Evolutionary conservation across 2,888 invertebrate species (phyloP), one percentile per base, ranked within the genome.

Genomic region (Pheosia gnoma): DNA sequence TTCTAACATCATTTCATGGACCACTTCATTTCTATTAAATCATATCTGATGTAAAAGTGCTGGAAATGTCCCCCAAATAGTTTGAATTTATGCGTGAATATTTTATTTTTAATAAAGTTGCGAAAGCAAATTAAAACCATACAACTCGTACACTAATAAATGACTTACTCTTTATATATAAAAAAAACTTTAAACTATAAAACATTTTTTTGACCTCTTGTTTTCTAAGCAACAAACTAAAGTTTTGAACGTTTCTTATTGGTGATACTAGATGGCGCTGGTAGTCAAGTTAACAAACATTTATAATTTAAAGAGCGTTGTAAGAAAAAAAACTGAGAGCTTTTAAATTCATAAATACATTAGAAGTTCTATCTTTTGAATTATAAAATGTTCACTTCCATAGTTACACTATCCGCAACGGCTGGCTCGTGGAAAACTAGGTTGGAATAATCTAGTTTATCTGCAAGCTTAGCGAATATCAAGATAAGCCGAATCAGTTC

Each of bases 1-100:
- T 84, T 83, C 83, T 86, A 86, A 84, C 77, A 86, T 85, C 78
- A 87, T 87, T 87, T 85, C 83, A 85, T 75, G 84, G 79, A 65
- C 74, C 80, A 83, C 75, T 83, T 78, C 77, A 75, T 80, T 79
- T 77, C 78, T 73, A 79, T 77, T 81, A 80, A 76, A 81, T 80
- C 74, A 78, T 73, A 77, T 68, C 62, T 66, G 58, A 56, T 37
- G 53, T 68, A 75, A 54, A 60, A 10, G 6, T 49, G 57, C 77
- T 84, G 57, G 81, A 85, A 36, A 78, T 5, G 66, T 45, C 8
- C 47, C n/a, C 36, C 52, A 54, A 47, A 41, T 45, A 13, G 8
- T 13, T 11, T 49, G 11, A 36, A 39, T 49, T 11, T 43, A 37
- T 58, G 37, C 58, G 38, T 49, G 10, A 49, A 3, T 49, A 49